Percentiles rank a stretch among this genome's conserved stretches.
phyloP scores from a whole-genome alignment of 2,888 invertebrate species.

The Drosophila parthenogenetica region DNA sequence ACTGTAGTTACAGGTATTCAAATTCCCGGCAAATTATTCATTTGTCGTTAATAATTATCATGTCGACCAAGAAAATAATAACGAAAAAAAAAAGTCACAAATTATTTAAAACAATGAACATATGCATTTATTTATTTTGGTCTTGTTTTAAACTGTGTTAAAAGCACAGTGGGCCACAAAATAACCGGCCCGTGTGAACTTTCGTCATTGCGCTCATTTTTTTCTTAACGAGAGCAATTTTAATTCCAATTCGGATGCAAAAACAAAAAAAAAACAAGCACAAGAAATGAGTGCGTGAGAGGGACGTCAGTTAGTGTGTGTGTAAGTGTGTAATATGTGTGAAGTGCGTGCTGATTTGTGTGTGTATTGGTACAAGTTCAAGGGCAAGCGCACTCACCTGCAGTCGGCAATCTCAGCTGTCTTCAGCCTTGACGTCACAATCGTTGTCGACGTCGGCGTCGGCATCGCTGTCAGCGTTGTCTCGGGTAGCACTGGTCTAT shows the following conservation, averaged over 20 bases:
- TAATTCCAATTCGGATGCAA: conserved; percentile 17
- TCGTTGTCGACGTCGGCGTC: conserved; percentile 14
- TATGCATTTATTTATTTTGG: too few relatives aligned
- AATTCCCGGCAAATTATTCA: too few relatives aligned
- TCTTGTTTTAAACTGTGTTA: conserved; percentile 3
- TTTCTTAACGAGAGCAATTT: conserved; percentile 22
- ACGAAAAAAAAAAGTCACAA: too few relatives aligned
- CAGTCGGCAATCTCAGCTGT: conserved; percentile 27
- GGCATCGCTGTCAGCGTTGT: conserved; percentile 23
- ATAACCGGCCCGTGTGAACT: neutral
- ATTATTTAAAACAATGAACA: too few relatives aligned
- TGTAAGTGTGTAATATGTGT: too few relatives aligned
- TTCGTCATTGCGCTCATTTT: conserved; percentile 1
- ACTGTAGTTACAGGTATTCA: too few relatives aligned
- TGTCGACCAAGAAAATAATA: too few relatives aligned
- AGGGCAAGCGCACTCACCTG: conserved; percentile 58
- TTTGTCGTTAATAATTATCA: too few relatives aligned
- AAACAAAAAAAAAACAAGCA: neutral
- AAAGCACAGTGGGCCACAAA: conserved; percentile 18
- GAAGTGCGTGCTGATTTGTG: neutral
- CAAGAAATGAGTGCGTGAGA: neutral
- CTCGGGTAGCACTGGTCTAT: conserved; percentile 75
- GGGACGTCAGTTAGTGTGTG: neutral
- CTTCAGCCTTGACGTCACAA: conserved; percentile 8
- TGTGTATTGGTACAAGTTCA: conserved; percentile 13